Evolutionary conservation across 2,797 vertebrate genomes (phyloP), one percentile per base, ranked within the genome.

Genomic region (Sebastes umbrosus): DNA sequence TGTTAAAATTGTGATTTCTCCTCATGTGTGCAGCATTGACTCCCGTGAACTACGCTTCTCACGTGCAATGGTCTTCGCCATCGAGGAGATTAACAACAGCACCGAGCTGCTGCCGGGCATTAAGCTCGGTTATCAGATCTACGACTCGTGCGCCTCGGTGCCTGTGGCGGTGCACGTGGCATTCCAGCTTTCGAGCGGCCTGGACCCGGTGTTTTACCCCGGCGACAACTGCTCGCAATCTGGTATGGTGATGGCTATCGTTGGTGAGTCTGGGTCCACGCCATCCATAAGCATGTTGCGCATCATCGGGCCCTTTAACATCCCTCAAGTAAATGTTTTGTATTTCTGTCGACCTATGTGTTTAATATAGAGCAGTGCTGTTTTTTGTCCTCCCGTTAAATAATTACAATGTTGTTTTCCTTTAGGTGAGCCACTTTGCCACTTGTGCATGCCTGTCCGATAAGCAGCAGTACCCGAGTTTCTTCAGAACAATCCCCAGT

Each of bases 401-500:
- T 1, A n/a, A 9, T 43, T 11, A 55, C 2, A 1, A 1, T 22
- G 6, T 14, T 58, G 6, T 75, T 50, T 46, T 52, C 4, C 9
- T 78, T 14, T n/a, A 95, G 95, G 94, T 95, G 13, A 96, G 94
- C 76, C 90, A 95, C 77, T 96, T 82, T 83, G 89, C 95, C 14
- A 95, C 94, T 1, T 96, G 95, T 83, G 93, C 93, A 2, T 96
- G 95, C 11, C 84, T 96, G 55, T 96, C 94, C 14, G 84, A 96
- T 83, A 95, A 90, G 79, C 79, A 87, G 22, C 94, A 95, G 82
- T 91, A 92, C 32, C 94, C 95, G 0, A 93, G 70, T 54, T 96
- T 96, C 77, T 94, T 95, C 77, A 93, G 95, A 86, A 96, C 95
- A 4, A 85, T 96, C 58, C 95, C 95, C 7, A 95, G 95, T 75